Percentiles rank a stretch among this genome's conserved stretches.
Conservation (phyloP, 1,140 invertebrate species). For the Archivesica marissinica region DNA sequence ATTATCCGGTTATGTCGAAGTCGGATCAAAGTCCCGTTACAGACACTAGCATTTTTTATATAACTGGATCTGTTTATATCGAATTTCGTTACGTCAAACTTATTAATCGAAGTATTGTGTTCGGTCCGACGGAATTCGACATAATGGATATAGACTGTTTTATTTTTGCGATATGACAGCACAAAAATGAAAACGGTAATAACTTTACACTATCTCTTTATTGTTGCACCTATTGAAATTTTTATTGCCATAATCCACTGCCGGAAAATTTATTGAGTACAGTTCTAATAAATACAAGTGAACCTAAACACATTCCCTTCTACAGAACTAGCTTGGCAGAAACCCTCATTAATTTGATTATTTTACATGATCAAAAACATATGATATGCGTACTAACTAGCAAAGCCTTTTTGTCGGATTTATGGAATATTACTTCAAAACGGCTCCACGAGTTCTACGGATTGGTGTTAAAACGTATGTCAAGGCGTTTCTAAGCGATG, state of each 20-base stretch:
- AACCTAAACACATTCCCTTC: conserved; percentile 14
- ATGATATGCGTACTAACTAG: conserved; percentile 18
- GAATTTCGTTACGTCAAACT: too few relatives aligned
- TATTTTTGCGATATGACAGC: too few relatives aligned
- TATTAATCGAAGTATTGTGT: too few relatives aligned
- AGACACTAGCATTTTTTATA: too few relatives aligned
- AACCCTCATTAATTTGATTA: conserved; percentile 50
- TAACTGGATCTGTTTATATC: too few relatives aligned
- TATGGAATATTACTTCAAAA: conserved; percentile 2
- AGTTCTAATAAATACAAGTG: conserved; percentile 39
- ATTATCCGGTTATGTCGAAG: too few relatives aligned
- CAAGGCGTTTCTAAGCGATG: conserved; percentile 3
- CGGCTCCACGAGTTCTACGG: background rate
- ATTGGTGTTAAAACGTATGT: too few relatives aligned
- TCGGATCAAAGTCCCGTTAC: too few relatives aligned
- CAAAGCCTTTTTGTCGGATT: conserved; percentile 13
- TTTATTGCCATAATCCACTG: conserved; percentile 10
- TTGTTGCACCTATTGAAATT: background rate
- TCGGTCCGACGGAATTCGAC: too few relatives aligned
- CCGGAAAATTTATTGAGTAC: background rate
- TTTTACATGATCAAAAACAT: conserved; percentile 40
- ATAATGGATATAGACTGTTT: too few relatives aligned
- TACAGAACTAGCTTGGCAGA: background rate
- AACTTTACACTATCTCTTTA: background rate
- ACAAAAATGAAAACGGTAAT: background rate